phyloP scores from a whole-genome alignment of 2,888 invertebrate genomes.

The Chalcosyrphus nemorum region DNA sequence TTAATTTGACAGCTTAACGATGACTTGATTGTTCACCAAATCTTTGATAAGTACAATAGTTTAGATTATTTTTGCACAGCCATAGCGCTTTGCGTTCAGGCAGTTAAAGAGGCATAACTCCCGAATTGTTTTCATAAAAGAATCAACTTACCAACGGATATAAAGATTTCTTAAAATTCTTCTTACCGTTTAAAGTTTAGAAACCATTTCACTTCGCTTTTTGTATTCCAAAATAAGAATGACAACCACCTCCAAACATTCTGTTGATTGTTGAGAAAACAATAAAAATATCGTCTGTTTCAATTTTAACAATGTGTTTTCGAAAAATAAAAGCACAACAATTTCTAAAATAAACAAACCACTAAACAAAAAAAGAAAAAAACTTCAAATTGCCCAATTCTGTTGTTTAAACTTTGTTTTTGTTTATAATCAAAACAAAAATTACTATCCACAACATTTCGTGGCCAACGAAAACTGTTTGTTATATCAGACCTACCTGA shows the following conservation, averaged over 20 bases:
- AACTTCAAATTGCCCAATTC: not conserved
- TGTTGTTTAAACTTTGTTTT: not conserved
- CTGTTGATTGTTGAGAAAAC: too few relatives aligned
- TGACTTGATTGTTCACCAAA: too few relatives aligned
- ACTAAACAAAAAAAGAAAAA: not conserved
- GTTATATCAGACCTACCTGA: not conserved
- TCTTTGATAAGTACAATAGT: too few relatives aligned
- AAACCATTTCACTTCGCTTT: not conserved
- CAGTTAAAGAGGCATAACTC: too few relatives aligned
- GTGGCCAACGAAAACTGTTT: not conserved
- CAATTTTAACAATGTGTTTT: not conserved
- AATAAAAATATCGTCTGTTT: too few relatives aligned
- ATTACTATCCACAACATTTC: not conserved
- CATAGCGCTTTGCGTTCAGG: too few relatives aligned
- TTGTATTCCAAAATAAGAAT: not conserved
- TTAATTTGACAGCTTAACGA: too few relatives aligned
- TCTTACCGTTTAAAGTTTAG: not conserved
- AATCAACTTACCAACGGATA: too few relatives aligned
- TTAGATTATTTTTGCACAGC: too few relatives aligned
- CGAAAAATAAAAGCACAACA: not conserved
- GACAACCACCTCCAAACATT: not conserved
- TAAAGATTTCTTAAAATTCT: too few relatives aligned
- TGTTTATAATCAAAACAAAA: slow-evolving; percentile 8
- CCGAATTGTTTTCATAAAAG: too few relatives aligned
- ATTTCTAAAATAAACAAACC: not conserved